Evolutionary conservation across 1,140 invertebrate species (phyloP).

Genomic region (Mesaphorura yosii): DNA sequence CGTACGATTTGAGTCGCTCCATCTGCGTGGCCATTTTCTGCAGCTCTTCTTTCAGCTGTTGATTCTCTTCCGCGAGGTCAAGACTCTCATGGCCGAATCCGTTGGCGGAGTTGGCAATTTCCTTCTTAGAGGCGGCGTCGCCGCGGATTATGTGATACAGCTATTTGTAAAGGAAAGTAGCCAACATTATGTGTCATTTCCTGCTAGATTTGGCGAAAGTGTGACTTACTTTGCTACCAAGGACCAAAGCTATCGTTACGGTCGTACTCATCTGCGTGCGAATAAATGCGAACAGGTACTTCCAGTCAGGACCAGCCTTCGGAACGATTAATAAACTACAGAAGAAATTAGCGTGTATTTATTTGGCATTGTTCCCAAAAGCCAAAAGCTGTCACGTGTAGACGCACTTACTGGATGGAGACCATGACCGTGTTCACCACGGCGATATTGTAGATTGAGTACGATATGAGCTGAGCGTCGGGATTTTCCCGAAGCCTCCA

Average conservation of each 20-base stretch:
- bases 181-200: not conserved
- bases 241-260: slow-evolving; percentile 68
- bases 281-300: slow-evolving; percentile 74
- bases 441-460: slow-evolving; percentile 87
- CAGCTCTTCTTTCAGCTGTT: slow-evolving; percentile 82
- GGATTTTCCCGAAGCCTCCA: slow-evolving; percentile 35
- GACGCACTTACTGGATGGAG: slow-evolving; percentile 83
- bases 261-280: slow-evolving; percentile 75
- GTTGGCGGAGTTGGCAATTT: slow-evolving; percentile 70
- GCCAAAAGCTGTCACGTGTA: not conserved
- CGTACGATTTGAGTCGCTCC: slow-evolving; percentile 83
- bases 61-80: slow-evolving; percentile 77
- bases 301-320: slow-evolving; percentile 71
- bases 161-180: slow-evolving; percentile 35
- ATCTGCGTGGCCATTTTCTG: slow-evolving; percentile 81
- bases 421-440: slow-evolving; percentile 81
- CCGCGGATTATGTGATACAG: slow-evolving; percentile 64
- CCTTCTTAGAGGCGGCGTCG: slow-evolving; percentile 62
- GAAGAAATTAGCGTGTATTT: slow-evolving; percentile 3
- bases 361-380: not conserved
- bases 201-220: not conserved
- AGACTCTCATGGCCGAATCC: slow-evolving; percentile 69
- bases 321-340: slow-evolving; percentile 69
- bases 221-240: slow-evolving; percentile 63
- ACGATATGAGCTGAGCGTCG: slow-evolving; percentile 80